Percentiles rank a stretch among this genome's conserved stretches.
Evolutionary conservation across 2,797 vertebrate species (phyloP).

Genomic region (Eulemur coronatus): DNA sequence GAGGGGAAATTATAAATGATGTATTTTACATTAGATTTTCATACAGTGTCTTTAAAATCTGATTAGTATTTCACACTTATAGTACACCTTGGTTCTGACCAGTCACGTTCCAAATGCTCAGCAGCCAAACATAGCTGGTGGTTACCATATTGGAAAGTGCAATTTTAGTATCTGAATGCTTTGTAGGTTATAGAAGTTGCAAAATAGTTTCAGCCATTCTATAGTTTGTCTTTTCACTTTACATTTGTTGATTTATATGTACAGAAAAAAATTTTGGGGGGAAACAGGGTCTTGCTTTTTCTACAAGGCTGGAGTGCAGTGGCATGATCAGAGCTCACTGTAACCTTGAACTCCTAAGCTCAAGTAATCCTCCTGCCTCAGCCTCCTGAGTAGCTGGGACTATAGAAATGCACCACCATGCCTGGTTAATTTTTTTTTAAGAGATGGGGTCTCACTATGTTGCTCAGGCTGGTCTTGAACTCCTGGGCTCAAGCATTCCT

Average conservation of each 20-base stretch:
- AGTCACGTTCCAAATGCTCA: background rate
- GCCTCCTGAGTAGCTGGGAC: no score
- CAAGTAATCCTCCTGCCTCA: no score
- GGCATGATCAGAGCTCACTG: no score
- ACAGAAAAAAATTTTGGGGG: background rate
- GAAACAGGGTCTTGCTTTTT: no score
- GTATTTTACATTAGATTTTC: background rate
- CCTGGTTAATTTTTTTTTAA: no score
- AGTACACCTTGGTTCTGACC: background rate
- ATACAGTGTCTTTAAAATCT: background rate
- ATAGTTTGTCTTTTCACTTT: background rate
- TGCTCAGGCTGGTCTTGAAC: no score
- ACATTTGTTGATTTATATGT: background rate
- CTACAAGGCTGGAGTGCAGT: no score
- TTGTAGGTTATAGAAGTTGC: background rate
- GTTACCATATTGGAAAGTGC: background rate
- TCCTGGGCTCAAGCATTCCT: no score
- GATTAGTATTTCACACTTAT: background rate
- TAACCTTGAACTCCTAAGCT: no score
- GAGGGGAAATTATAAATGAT: background rate
- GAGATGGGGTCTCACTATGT: no score
- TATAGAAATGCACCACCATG: no score
- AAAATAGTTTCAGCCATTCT: background rate
- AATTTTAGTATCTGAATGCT: background rate
- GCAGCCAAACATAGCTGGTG: background rate